Evolutionary conservation across 2,888 invertebrate species (phyloP), one percentile per base, ranked within the genome.

Genomic region (Antheraea yamamai): DNA sequence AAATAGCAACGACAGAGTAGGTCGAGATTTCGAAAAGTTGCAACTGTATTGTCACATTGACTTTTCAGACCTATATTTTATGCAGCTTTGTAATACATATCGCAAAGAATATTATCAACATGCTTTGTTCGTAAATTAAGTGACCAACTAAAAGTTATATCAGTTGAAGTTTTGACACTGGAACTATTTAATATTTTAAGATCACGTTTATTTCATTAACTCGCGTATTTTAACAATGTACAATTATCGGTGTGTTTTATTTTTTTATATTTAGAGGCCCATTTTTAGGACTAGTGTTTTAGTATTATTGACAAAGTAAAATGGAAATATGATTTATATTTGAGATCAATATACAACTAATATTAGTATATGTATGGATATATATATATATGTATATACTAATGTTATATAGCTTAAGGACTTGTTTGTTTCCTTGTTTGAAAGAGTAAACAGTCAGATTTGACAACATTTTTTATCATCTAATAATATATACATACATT

Each of bases 1-100:
- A 75, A 76, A 75, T 78, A n/a, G 74, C 76, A 79, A 81, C 78
- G 78, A 79, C 74, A 78, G 77, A 6, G 77, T 78, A 77, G 77
- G 76, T 76, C 73, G 77, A 72, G 76, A 78, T 71, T 52, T 75
- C 16, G 74, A 73, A 71, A n/a, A 30, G 73, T 64, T 61, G 61
- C 23, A 61, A 61, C 23, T 61, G 18, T 55, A 20, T 26, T 26
- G 64, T 66, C 12, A 3, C 12, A 64, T 64, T 64, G 23, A 10
- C 64, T 14, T 26, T 64, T 61, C 20, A 23, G 23, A 23, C 23
- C 23, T 61, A 61, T 61, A n/a, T 61, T 20, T 61, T 23, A 61
- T 23, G 6, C 20, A 47, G 47, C 47, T 47, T 47, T 1, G 47
- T 4, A 47, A 47, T 47, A 12, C 7, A 47, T 47, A 47, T 12